phyloP scores from a whole-genome alignment of 2,113 vertebrate species.

The Panthera uncia region DNA sequence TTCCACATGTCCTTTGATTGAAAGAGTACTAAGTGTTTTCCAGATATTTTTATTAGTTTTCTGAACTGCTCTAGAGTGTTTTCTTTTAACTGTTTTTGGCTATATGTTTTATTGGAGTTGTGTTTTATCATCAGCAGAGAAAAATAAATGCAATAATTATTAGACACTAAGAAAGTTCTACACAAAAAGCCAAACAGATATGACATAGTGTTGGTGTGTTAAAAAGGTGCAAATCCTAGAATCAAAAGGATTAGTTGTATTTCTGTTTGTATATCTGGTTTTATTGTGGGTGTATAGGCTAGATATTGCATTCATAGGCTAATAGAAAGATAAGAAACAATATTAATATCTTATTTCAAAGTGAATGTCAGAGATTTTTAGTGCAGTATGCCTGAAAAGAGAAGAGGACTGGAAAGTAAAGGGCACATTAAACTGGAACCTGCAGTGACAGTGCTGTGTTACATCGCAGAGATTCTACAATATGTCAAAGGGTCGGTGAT shows the following conservation, averaged over 20 bases:
- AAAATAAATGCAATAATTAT: not conserved
- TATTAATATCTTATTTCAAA: conserved; percentile 56
- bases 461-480: conserved; percentile 7
- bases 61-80: not conserved
- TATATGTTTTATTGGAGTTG: not conserved
- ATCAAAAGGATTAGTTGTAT: not conserved
- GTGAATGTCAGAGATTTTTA: not conserved
- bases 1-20: not conserved
- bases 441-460: conserved; percentile 14
- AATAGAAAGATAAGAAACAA: not conserved
- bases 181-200: not conserved
- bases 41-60: not conserved
- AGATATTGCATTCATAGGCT: not conserved
- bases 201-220: not conserved
- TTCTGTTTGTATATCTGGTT: not conserved
- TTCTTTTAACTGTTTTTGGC: not conserved
- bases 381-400: not conserved
- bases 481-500: conserved; percentile 65
- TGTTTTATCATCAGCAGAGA: not conserved
- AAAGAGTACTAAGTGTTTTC: not conserved
- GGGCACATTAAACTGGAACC: conserved; percentile 16
- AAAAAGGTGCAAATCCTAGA: not conserved
- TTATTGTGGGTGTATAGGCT: not conserved
- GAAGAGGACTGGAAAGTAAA: conserved; percentile 16
- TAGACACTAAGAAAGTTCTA: not conserved